Conservation (phyloP, 2,113 vertebrate genomes). For the Prinia subflava region DNA sequence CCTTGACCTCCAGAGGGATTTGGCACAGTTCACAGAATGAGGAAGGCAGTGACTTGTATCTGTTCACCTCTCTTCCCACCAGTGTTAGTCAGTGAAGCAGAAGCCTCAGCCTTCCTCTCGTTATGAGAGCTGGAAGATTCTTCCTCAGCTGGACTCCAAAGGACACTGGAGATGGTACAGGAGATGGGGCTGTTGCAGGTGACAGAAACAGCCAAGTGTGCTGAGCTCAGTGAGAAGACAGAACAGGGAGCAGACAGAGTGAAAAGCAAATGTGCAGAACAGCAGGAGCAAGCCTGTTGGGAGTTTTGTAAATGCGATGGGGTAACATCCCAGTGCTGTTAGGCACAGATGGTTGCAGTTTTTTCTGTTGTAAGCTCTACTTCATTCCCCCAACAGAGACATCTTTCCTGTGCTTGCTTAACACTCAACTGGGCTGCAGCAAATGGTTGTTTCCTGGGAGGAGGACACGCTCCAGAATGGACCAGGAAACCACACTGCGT, state of each 20-base stretch:
- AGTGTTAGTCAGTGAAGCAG: not conserved
- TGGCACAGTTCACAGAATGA: not conserved
- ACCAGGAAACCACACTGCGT: fast-evolving
- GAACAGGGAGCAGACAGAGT: not conserved
- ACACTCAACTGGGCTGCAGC: fast-evolving
- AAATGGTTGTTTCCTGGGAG: not conserved
- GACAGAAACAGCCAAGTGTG: not conserved
- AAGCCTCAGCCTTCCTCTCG: not conserved
- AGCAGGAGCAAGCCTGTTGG: not conserved
- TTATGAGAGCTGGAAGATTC: not conserved
- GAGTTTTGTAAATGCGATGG: not conserved
- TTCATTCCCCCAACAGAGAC: not conserved
- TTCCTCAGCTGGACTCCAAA: not conserved
- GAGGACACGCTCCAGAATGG: not conserved
- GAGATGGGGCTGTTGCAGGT: not conserved
- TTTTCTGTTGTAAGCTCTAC: not conserved
- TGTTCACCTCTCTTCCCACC: not conserved
- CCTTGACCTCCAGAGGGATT: not conserved
- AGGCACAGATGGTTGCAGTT: not conserved
- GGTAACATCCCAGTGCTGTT: not conserved
- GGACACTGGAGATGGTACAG: not conserved
- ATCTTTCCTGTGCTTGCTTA: not conserved
- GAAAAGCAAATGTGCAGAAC: not conserved
- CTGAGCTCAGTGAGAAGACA: not conserved
- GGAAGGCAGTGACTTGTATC: not conserved